phyloP scores from a whole-genome alignment of 2,113 vertebrate genomes.

The Hylia prasina region DNA sequence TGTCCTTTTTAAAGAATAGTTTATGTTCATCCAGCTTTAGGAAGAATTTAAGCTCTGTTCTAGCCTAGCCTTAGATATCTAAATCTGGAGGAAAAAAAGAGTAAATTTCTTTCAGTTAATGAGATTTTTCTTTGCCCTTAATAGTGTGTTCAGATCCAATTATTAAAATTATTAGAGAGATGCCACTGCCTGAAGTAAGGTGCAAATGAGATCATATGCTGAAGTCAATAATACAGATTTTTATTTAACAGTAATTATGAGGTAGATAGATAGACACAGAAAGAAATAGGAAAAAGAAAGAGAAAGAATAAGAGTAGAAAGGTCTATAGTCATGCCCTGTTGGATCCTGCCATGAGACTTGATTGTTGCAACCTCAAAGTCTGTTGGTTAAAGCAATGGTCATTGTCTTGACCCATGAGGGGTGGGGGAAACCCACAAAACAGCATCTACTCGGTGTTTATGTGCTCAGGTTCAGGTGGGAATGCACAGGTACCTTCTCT shows the following conservation, averaged over 20 bases:
- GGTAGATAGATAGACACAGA: neutral
- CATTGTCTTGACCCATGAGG: neutral
- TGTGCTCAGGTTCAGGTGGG: neutral
- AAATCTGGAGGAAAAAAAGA: neutral
- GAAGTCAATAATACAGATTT: neutral
- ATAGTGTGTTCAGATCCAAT: neutral
- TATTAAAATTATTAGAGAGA: neutral
- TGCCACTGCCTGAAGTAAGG: neutral
- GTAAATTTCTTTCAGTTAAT: neutral
- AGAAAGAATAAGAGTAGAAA: neutral
- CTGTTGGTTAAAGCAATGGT: neutral
- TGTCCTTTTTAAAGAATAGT: neutral
- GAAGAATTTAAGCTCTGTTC: neutral
- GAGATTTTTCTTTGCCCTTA: neutral
- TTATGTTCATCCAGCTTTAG: neutral
- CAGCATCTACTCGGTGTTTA: neutral
- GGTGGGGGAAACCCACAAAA: neutral
- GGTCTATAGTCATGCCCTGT: neutral
- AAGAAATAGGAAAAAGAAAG: neutral
- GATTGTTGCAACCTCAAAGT: neutral
- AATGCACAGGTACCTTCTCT: neutral
- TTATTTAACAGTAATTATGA: neutral
- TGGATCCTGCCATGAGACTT: neutral
- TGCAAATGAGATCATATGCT: neutral
- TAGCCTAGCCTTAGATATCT: neutral